phyloP scores from a whole-genome alignment of 1,140 invertebrate genomes.

The Phenacoccus solenopsis region DNA sequence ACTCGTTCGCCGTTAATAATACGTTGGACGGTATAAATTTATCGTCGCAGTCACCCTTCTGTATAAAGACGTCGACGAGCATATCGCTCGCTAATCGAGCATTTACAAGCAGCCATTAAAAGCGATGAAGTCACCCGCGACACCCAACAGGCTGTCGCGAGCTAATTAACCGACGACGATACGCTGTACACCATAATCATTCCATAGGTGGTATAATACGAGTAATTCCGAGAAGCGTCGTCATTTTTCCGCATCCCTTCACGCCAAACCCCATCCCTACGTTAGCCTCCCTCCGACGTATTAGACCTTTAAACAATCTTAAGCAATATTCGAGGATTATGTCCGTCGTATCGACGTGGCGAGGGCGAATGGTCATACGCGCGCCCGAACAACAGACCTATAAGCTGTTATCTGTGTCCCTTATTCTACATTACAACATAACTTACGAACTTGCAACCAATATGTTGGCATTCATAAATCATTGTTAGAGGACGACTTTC shows the following conservation, averaged over 20 bases:
- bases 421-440: conserved; percentile 10
- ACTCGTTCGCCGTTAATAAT: no score
- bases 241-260: background rate
- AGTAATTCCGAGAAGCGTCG: background rate
- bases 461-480: conserved; percentile 18
- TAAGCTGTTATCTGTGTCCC: conserved; percentile 14
- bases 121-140: background rate
- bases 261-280: background rate
- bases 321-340: conserved; percentile 16
- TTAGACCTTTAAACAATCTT: conserved; percentile 13
- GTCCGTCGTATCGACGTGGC: conserved; percentile 10
- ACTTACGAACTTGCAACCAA: conserved; percentile 12
- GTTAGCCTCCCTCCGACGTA: background rate
- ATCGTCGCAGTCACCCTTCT: background rate
- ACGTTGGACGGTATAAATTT: no score
- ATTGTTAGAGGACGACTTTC: conserved; percentile 14
- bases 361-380: background rate
- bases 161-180: background rate
- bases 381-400: background rate
- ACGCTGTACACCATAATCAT: background rate
- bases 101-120: background rate
- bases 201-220: background rate
- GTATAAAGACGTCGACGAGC: background rate
- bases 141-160: background rate
- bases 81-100: background rate